Base-by-base conservation (phyloP, 2,888 invertebrate genomes). In the Cerastis rubricosa region DNA sequence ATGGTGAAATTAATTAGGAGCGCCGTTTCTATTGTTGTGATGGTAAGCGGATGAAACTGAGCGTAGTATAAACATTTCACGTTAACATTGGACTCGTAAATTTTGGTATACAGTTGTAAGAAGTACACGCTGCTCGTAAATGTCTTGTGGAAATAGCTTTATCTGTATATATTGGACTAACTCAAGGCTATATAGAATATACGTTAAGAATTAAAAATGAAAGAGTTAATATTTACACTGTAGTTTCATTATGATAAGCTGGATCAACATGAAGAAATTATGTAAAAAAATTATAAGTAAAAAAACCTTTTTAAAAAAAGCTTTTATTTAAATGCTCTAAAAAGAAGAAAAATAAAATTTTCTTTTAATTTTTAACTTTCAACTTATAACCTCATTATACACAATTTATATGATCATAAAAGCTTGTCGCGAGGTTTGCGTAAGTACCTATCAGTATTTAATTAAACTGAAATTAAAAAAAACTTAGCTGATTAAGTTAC, bases 101-200 rank as follows among this genome's bases (percentile, higher is more conserved):
- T 71, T 67, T 63, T 63, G 72, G 75, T 51, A 54, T 35, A 71
- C 66, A 70, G 67, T 78, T 74, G 66, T 47, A 72, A 78, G 61
- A n/a, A n/a, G 68, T 63, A 66, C 45, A 78, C 29, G 64, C 54
- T 22, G 57, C 66, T 90, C 88, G 90, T 91, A 90, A 91, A 91
- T 82, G 87, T 81, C 76, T 81, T 77, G 82, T 88, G 86, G 85
- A 91, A 89, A 87, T 88, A 85, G 85, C 83, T 80, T 70, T 89
- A 88, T 89, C 86, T 90, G 91, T 90, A 91, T 92, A 88, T 85
- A 85, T 90, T 90, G 85, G 85, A 88, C 80, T 81, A 69, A 84
- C 76, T 84, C 91, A 93, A 92, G 93, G 93, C 90, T 90, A 85
- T 76, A 84, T 84, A 81, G 77, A 88, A 87, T 45, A 76, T 64